Evolutionary conservation across 2,113 vertebrate species (phyloP), one percentile per base, ranked within the genome.

Genomic region (Ictidomys tridecemlineatus): DNA sequence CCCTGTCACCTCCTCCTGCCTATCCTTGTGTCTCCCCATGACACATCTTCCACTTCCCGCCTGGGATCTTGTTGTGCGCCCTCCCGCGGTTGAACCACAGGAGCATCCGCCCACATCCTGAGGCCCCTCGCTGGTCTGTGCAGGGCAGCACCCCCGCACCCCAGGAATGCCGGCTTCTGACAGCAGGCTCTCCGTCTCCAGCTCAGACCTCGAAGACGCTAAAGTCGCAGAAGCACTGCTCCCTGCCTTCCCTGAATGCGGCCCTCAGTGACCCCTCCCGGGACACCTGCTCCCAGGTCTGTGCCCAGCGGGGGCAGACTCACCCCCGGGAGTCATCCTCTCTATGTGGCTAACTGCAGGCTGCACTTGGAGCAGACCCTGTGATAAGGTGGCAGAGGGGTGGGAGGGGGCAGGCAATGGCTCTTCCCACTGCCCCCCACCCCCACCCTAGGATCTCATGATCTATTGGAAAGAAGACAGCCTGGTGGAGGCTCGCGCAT

Each of bases 171-270:
- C 13, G 18, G 10, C 45, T 22, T 58, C 56, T 1, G 18, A 45
- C 42, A 45, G 42, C 42, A n/a, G n/a, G n/a, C 24, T 58, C 51
- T 10, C 5, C 1, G 34, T 14, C 48, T 26, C 58, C 28, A 1
- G 20, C 18, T 2, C 56, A 7, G 7, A 58, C 56, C 48, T 2
- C 14, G 24, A 39, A 39, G 48, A 78, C 11, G 0, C 0, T 14
- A 18, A 51, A 7, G 5, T 28, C 30, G 0, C 4, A 69, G 85
- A 39, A 77, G 34, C 51, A 1, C 8, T 2, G 12, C 20, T 42
- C 28, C 20, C 18, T 13, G 51, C 51, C 65, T 65, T 63, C 70
- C 61, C 58, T 28, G 61, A 70, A 76, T 6, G n/a, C 0, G 8
- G 10, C 73, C 8, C 1, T n/a, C 45, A 58, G 20, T 58, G 1